Conservation (phyloP, 2,888 invertebrate genomes). For the Stenolophus ochropezus region DNA sequence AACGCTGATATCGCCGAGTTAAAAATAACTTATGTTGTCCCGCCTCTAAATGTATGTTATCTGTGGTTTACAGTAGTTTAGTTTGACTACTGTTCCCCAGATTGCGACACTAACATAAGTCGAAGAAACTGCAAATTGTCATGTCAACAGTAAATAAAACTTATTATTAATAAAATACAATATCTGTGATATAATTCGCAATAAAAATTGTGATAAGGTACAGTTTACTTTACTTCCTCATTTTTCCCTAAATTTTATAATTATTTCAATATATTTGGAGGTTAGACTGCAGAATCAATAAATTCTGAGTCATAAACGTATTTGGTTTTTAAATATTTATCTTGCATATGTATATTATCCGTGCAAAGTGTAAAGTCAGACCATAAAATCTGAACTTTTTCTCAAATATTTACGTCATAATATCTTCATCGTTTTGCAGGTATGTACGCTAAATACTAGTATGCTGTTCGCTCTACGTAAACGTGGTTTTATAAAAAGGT, state of each 20-base stretch:
- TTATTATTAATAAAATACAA: not conserved
- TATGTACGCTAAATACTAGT: conserved; percentile 33
- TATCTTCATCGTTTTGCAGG: conserved; percentile 32
- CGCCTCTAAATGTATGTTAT: no score
- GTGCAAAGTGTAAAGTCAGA: not conserved
- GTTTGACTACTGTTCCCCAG: not conserved
- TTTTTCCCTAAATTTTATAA: not conserved
- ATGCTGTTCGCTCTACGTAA: conserved; percentile 36
- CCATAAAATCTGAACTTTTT: not conserved
- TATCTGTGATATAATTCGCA: not conserved
- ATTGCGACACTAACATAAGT: not conserved
- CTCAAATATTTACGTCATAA: not conserved
- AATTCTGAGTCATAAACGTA: not conserved
- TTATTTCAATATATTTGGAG: not conserved
- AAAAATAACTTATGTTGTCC: not conserved
- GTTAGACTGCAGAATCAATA: conserved; percentile 22
- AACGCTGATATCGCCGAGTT: no score
- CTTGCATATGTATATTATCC: not conserved
- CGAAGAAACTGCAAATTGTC: not conserved
- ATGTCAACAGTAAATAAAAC: not conserved
- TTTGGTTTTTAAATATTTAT: conserved; percentile 21
- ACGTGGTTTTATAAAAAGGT: conserved; percentile 47
- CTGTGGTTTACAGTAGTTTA: no score
- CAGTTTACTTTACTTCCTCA: not conserved
- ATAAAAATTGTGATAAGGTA: not conserved